phyloP scores from a whole-genome alignment of 2,113 vertebrate species.

The Sarotherodon lohbergeri region DNA sequence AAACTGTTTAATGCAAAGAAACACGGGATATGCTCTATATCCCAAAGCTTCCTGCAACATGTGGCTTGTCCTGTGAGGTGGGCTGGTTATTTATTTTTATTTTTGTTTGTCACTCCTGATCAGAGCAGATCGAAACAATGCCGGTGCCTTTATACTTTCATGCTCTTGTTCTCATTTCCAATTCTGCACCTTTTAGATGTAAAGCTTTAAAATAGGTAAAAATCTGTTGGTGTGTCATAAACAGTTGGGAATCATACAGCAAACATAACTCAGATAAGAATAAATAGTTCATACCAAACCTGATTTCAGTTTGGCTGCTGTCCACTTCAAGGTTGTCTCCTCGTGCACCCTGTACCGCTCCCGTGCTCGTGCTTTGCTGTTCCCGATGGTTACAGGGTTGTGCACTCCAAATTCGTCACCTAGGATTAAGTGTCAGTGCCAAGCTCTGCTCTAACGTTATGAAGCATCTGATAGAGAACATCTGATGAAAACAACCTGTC shows the following conservation, averaged over 20 bases:
- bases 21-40: too few relatives aligned
- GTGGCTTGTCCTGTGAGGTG: background rate
- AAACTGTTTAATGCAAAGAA: background rate
- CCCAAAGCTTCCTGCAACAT: background rate
- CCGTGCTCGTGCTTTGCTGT: background rate
- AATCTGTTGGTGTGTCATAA: background rate
- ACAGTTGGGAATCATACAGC: background rate
- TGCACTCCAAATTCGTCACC: background rate
- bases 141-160: background rate
- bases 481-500: background rate
- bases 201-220: background rate
- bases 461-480: background rate
- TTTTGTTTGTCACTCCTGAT: background rate
- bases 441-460: background rate
- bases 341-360: background rate
- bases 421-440: background rate
- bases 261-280: background rate
- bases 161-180: background rate
- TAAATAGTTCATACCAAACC: background rate
- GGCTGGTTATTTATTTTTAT: background rate
- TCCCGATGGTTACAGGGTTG: background rate
- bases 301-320: background rate
- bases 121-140: background rate
- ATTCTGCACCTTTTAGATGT: background rate
- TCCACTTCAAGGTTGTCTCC: background rate